A percentile compares a stretch with the other conserved stretches of the same genome.
Conservation (phyloP, 2,797 vertebrate genomes). For the Rhynchotus rufescens region DNA sequence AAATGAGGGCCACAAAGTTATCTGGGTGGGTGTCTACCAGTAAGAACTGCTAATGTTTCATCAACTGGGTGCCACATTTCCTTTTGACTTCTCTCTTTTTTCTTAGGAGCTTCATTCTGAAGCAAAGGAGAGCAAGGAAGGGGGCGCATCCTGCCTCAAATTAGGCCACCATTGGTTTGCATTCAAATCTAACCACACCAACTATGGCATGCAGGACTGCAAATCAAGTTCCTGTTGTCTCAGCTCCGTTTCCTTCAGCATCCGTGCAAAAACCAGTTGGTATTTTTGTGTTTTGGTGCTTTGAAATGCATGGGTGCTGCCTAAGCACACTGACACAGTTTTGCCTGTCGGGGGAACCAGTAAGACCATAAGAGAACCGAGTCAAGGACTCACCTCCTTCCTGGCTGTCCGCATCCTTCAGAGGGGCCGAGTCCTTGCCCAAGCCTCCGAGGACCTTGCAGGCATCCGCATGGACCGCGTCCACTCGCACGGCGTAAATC, state of each 20-base stretch:
- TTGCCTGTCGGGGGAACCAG: fast-evolving
- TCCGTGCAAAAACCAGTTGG: not conserved
- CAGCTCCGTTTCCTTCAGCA: not conserved
- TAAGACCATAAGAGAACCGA: not conserved
- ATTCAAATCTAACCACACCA: not conserved
- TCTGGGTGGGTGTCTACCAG: not conserved
- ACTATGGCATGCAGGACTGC: fast-evolving
- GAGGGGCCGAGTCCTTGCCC: conserved; percentile 82
- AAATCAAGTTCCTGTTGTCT: not conserved
- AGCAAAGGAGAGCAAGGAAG: not conserved
- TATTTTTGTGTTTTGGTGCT: not conserved
- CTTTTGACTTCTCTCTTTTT: not conserved
- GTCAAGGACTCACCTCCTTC: conserved; percentile 53
- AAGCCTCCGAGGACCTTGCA: conserved; percentile 92
- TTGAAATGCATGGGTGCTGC: fast-evolving
- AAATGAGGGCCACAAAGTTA: not conserved
- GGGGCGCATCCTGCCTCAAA: not conserved
- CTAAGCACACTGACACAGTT: fast-evolving
- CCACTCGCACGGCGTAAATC: conserved; percentile 95
- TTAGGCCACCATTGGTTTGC: not conserved
- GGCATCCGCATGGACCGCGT: conserved; percentile 90
- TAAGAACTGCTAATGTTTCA: fast-evolving
- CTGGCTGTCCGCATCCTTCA: not conserved
- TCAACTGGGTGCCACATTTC: not conserved
- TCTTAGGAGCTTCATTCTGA: not conserved